Percentiles rank a stretch among this genome's conserved stretches.
phyloP scores from a whole-genome alignment of 1,140 invertebrate genomes.

The Leptoteleia sp. region DNA sequence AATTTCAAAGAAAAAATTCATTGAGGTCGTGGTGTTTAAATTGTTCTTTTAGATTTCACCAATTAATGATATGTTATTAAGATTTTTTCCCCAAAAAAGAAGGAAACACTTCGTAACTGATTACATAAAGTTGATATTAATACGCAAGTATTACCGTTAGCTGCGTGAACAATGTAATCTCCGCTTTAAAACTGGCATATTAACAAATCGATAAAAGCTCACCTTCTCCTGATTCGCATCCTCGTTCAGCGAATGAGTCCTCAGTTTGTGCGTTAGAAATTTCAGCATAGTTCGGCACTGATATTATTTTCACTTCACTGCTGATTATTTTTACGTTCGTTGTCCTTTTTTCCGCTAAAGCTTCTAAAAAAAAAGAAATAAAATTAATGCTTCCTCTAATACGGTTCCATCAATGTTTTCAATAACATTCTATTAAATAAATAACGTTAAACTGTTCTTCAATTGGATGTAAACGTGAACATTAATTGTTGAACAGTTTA shows the following conservation, averaged over 20 bases:
- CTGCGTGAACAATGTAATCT: slow-evolving; percentile 23
- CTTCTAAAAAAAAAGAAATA: slow-evolving; percentile 11
- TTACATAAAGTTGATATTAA: too few species aligned
- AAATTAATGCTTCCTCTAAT: slow-evolving; percentile 7
- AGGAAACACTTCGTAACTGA: too few species aligned
- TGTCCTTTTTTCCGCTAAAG: slow-evolving; percentile 21
- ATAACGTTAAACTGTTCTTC: too few species aligned
- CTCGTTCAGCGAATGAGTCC: slow-evolving; percentile 90
- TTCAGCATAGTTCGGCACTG: slow-evolving; percentile 86
- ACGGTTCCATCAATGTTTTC: too few species aligned
- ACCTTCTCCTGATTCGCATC: slow-evolving; percentile 86
- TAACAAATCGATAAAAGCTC: slow-evolving; percentile 71
- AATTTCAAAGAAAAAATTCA: too few species aligned
- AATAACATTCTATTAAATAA: too few species aligned
- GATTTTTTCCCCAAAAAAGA: too few species aligned
- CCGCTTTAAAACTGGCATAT: slow-evolving; percentile 40
- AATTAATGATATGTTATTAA: too few species aligned
- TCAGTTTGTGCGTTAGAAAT: slow-evolving; percentile 89
- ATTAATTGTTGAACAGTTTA: too few species aligned
- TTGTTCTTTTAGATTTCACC: too few species aligned
- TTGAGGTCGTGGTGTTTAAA: too few species aligned
- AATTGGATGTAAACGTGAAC: too few species aligned
- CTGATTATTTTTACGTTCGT: slow-evolving; percentile 46
- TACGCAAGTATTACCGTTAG: slow-evolving; percentile 1
- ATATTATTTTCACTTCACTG: slow-evolving; percentile 63